Evolutionary conservation across 2,888 invertebrate species (phyloP), one percentile per base, ranked within the genome.

Genomic region (Eurytoma adleriae): DNA sequence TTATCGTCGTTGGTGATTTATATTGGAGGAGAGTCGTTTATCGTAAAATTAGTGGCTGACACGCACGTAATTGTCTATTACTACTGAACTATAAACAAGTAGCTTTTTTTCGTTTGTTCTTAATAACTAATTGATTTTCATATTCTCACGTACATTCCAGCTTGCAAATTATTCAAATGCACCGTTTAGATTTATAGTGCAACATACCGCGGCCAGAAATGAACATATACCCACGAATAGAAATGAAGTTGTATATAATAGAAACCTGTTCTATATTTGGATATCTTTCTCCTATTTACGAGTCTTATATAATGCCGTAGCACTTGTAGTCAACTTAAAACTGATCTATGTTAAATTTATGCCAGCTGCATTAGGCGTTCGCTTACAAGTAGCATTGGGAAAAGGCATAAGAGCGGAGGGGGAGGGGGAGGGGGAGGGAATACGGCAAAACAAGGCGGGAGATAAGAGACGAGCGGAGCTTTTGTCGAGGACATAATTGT

Each of bases 401-500:
- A 78, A 78, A 40, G 54, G 61, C 68, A 18, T n/a, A 57, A 75
- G 50, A 50, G 40, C n/a, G 20, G 2, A 56, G 61, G 59, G 52
- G 62, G 70, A 12, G 48, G 27, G 1, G 48, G 27, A 13, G 18
- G 20, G 52, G 1, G 18, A 12, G 40, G 50, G n/a, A 54, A 14
- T 20, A 27, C 52, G 50, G 48, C 76, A 62, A 13, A 72, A 27
- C 27, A 30, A 54, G 40, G 40, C 40, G 40, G 24, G 24, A 40
- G 52, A 56, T 18, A 61, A 76, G 61, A 69, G 64, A 66, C 20
- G 81, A 78, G 83, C 50, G 40, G 52, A 74, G 74, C 79, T 79
- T 79, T 79, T 70, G 74, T 75, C 64, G 59, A 64, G n/a, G n/a
- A n/a, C 50, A 70, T 79, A 75, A 76, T 80, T 80, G 76, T 71